Evolutionary conservation across 2,113 vertebrate genomes (phyloP), one percentile per base, ranked within the genome.

Genomic region (Xyliphius kryptos): DNA sequence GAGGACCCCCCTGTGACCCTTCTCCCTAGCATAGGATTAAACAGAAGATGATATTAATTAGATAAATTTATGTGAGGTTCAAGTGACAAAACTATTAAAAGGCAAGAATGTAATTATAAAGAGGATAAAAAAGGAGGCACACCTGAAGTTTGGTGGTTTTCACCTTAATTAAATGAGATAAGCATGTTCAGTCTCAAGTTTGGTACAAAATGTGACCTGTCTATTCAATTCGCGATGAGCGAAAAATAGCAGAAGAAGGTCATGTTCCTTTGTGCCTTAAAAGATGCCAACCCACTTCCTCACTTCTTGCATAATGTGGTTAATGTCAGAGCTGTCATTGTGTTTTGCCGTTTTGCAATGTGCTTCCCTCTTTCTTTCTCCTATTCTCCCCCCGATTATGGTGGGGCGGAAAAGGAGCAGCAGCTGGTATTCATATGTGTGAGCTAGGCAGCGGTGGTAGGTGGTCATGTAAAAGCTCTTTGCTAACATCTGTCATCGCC

Each of bases 271-370:
- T 36, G n/a, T 11, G 40, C 22, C 21, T 60, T 60, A 14, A 19
- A 36, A 60, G 32, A 60, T 12, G 9, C 13, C n/a, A 22, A 12
- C 14, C 14, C 10, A 16, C 11, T 19, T 48, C 26, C 26, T 41
- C 40, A 41, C 40, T 41, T 41, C 26, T 20, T 37, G 44, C 40
- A 65, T 20, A 54, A 44, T 21, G 15, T 54, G 26, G 51, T 19
- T 62, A 58, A 54, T 73, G 57, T 41, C 54, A n/a, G 17, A 47
- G 57, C 57, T 66, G 43, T 62, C 50, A 50, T 37, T 37, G n/a
- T 49, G 5, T 48, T 37, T 11, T 36, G 44, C 6, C 12, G 14
- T 60, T 16, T 19, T 32, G 13, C 13, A 13, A 62, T 26, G 32
- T 9, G 48, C 40, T 61, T 50, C 51, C 11, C 16, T 51, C 43